Evolutionary conservation across 2,113 vertebrate species (phyloP), one percentile per base, ranked within the genome.

Genomic region (Etheostoma spectabile): DNA sequence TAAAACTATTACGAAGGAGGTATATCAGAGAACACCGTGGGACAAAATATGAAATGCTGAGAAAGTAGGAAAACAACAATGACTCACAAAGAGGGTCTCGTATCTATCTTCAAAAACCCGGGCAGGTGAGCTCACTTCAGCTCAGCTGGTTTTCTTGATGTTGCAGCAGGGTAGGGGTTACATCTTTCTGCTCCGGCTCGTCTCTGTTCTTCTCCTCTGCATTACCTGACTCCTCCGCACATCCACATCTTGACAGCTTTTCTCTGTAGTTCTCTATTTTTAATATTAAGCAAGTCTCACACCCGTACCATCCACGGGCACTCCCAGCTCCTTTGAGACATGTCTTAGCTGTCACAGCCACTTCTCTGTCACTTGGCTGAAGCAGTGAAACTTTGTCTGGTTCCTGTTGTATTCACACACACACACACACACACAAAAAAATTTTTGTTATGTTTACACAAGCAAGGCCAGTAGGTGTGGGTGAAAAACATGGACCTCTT

Each of bases 181-280:
- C 71, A 60, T 75, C 27, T 74, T 66, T 82, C 18, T 67, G 45
- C 59, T 64, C 63, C 42, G 62, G 3, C 70, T 63, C 16, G 24
- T 67, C 69, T 56, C 62, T 46, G 69, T 59, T 69, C 55, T 16
- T 59, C 76, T 76, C 21, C 35, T 45, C 71, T 53, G 70, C 79
- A 30, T 86, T 71, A 82, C 63, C 55, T 5, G 56, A 75, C 86
- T 85, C 80, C 86, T 85, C 77, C 77, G 62, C 79, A 87, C 80
- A 69, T 82, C 74, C 63, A 46, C 64, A 66, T 53, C 55, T 60
- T 83, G 69, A 83, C 84, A 87, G 69, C 66, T 77, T 60, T 4
- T 30, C 79, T 88, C 79, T 75, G 53, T 67, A 62, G 53, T 78
- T 84, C 53, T 48, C 27, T 60, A 51, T 83, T 86, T 82, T 77